Conservation (phyloP, 2,888 invertebrate species). For the Lysandra bellargus region DNA sequence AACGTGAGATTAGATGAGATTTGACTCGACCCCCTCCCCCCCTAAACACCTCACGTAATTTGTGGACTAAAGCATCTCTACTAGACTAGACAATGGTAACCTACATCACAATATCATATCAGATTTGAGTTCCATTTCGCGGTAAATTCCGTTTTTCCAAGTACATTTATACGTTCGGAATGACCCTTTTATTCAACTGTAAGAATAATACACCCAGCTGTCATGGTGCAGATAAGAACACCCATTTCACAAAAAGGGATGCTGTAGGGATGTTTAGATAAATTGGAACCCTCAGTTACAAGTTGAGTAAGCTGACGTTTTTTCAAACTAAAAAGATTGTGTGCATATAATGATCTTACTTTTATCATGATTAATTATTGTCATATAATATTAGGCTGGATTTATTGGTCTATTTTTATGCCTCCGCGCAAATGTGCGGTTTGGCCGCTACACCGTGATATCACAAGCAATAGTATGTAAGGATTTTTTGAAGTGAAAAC, state of each 20-base stretch:
- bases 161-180: conserved; percentile 16
- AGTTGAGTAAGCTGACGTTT: conserved; percentile 24
- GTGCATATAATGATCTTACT: not conserved
- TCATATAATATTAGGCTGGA: not conserved
- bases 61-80: not conserved
- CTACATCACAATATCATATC: not conserved
- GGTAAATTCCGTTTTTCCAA: conserved; percentile 8
- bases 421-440: too few relatives aligned
- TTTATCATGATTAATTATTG: not conserved
- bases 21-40: too few relatives aligned
- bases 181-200: conserved; percentile 30
- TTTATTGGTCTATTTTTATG: too few relatives aligned
- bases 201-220: conserved; percentile 32
- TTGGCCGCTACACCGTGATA: too few relatives aligned
- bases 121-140: not conserved
- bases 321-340: not conserved
- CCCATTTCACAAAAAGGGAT: conserved; percentile 31
- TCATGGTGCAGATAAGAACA: conserved; percentile 33
- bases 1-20: too few relatives aligned
- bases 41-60: too few relatives aligned
- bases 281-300: conserved; percentile 29
- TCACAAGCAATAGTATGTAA: too few relatives aligned
- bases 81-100: not conserved
- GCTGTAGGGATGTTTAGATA: conserved; percentile 28
- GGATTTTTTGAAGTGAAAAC: too few relatives aligned